phyloP scores from a whole-genome alignment of 2,797 vertebrate genomes.

The Cheracebus regulus region DNA sequence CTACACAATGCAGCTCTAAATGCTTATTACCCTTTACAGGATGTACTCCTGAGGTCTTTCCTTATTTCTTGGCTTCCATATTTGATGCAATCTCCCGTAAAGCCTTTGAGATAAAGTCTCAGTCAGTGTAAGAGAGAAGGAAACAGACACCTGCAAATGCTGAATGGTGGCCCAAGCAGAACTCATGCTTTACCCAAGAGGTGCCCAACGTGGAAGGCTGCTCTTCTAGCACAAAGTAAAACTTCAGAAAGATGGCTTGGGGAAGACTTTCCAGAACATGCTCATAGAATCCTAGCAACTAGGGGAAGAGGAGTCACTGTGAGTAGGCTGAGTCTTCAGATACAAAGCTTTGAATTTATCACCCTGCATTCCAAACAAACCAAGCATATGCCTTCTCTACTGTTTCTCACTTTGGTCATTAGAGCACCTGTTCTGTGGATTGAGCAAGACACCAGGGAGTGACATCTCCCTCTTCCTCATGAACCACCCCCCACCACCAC shows the following conservation, averaged over 20 bases:
- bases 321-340: background rate
- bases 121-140: background rate
- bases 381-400: accelerated
- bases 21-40: background rate
- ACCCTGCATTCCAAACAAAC: accelerated
- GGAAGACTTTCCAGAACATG: background rate
- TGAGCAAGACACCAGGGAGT: background rate
- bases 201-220: accelerated
- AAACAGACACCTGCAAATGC: background rate
- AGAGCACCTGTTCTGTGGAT: background rate
- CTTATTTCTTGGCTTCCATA: background rate
- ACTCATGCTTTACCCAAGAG: background rate
- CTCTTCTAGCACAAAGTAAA: background rate
- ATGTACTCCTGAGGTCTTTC: background rate
- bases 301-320: background rate
- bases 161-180: background rate
- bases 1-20: background rate
- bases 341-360: background rate
- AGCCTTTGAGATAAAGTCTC: background rate
- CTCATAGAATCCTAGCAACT: background rate
- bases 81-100: background rate
- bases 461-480: background rate
- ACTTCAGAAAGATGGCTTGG: background rate
- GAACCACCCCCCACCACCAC: background rate
- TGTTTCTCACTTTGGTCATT: background rate